Evolutionary conservation across 2,797 vertebrate genomes (phyloP), one percentile per base, ranked within the genome.

Genomic region (Meriones psammophilus): DNA sequence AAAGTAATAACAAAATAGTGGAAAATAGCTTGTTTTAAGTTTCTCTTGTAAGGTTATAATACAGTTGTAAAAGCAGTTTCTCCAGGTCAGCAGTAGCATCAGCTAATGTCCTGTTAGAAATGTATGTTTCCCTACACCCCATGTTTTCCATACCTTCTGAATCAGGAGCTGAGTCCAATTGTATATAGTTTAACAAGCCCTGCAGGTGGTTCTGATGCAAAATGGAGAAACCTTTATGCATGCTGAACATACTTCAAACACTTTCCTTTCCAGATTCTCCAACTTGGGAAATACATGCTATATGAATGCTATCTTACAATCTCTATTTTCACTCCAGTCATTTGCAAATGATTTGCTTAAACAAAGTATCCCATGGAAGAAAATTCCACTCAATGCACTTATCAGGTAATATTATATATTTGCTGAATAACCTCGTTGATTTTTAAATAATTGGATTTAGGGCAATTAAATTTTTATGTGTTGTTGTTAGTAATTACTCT

Each of bases 281-380:
- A 99, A 99, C 97, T 98, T 99, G 97, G 99, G 99, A 92, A 99
- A 99, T 98, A 99, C 99, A 12, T 99, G 99, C 97, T 99, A 99
- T 97, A 99, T 99, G 99, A 99, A 99, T 30, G 99, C 99, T 94
- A 99, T 99, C 96, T 99, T 99, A 92, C 99, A 99, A 96, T 99
- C 99, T 54, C 98, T 99, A 60, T 99, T 99, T 98, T 99, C 99
- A 97, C 99, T 99, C 89, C 99, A 99, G 1, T 99, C 99, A 60
- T 99, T 99, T 98, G 99, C 99, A 95, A 99, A 99, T 91, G 99
- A 99, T 98, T 99, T 99, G 98, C 98, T 99, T 91, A 99, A 99
- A 97, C 99, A 99, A 98, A 99, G 99, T 97, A 99, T 99, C 93
- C 99, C 99, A 0, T 99, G 99, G 99, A 99, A 99, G 98, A 99